Evolutionary conservation across 2,888 invertebrate species (phyloP), one percentile per base, ranked within the genome.

Genomic region (Clivina fossor): DNA sequence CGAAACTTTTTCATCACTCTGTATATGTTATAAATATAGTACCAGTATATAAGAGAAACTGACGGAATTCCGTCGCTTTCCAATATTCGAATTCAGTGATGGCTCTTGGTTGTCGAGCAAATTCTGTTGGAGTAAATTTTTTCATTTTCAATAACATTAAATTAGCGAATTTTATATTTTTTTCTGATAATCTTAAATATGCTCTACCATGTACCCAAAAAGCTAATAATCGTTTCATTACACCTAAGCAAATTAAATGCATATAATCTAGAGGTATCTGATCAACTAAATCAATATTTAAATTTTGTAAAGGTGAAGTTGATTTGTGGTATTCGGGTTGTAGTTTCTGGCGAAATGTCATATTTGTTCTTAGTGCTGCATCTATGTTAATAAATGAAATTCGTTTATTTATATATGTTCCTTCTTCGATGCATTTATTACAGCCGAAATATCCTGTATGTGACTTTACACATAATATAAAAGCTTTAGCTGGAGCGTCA

Each of bases 401-500:
- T 18, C 18, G n/a, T 11, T 19, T 19, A 11, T 19, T 40, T 20
- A 19, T 19, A 4, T 19, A 40, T n/a, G 40, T 19, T 19, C 40
- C 20, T 40, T 40, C 40, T 40, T 40, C 20, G 15, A 40, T 15
- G 11, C 20, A 40, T 19, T 40, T 40, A 8, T 2, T 19, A 9
- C 40, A 40, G 40, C 20, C 40, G 22, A 40, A 40, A 19, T 40
- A 40, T 19, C 40, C 40, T 20, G 9, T 19, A 4, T 40, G 40
- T 7, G 13, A n/a, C n/a, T 40, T 40, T 4, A 19, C 20, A 4
- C 5, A 3, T 9, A 19, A 8, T 18, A 40, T n/a, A 19, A 19
- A 40, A 3, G 40, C n/a, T 40, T 19, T 40, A 15, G 40, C 40
- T 19, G 40, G 40, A 9, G 40, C 40, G 22, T 40, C 40, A 4